Evolutionary conservation across 2,113 vertebrate genomes (phyloP), one percentile per base, ranked within the genome.

Genomic region (Tympanuchus pallidicinctus): DNA sequence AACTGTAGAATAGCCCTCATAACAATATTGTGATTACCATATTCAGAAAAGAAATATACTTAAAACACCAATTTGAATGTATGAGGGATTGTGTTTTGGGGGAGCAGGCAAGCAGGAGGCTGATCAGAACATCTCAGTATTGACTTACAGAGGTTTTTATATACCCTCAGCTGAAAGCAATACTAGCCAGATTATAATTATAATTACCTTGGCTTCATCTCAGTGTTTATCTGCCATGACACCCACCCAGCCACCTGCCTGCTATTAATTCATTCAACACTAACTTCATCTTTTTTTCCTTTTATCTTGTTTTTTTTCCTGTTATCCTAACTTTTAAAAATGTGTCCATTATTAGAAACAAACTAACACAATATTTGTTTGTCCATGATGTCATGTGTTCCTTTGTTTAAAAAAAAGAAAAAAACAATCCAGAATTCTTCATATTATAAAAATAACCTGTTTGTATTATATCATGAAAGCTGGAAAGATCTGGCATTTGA

Each of bases 221-320:
- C 95, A 82, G 20, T 79, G 85, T 95, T 96, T 95, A 89, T 94
- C 80, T 96, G 91, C 92, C 95, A 94, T 88, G 96, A 95, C 74
- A 87, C 78, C 80, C 88, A 94, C 96, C 94, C 87, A 94, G 92
- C 90, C 93, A 93, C 91, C 93, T 95, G 93, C 93, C 93, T 93
- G 92, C 90, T 96, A 93, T 94, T 89, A 95, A 95, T 89, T 94
- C 94, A 94, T 92, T 97, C 92, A 92, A 86, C 89, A 85, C 79
- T 87, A 86, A 86, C 93, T 96, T 94, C 67, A 89, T 90, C 27
- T 89, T 96, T 94, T 82, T 93, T 91, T 88, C 91, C 93, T 95
- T 96, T 96, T 88, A 81, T 95, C 91, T 94, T 95, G 92, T 82
- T 96, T 95, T 74, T 93, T 93, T 74, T 80, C 94, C 87, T 82